phyloP scores from a whole-genome alignment of 2,888 invertebrate genomes.

The Ophion slaviceki region DNA sequence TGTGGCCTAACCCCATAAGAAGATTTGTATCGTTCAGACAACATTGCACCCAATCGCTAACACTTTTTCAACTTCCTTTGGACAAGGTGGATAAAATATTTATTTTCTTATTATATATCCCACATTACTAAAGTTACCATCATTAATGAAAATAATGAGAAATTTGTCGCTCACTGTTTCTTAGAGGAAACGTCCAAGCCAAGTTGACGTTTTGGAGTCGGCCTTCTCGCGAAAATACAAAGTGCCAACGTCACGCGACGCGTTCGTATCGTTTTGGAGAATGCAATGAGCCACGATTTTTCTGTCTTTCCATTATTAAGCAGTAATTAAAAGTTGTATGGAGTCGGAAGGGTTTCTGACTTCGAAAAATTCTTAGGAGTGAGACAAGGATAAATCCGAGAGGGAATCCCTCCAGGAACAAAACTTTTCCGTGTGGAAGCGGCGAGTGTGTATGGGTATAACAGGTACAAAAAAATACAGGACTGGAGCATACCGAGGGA shows the following conservation, averaged over 20 bases:
- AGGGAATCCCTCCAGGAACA: conserved; percentile 6
- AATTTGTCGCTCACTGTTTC: too few species aligned
- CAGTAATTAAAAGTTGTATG: neutral
- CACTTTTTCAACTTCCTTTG: neutral
- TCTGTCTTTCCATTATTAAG: neutral
- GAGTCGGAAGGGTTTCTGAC: conserved; percentile 3
- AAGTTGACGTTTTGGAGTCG: neutral
- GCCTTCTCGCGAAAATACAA: neutral
- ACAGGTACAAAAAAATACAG: conserved; percentile 32
- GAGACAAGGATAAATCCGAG: neutral
- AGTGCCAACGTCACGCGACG: neutral
- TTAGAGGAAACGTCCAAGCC: too few species aligned
- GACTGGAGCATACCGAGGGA: conserved; percentile 43
- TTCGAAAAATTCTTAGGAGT: conserved; percentile 18
- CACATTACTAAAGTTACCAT: too few species aligned
- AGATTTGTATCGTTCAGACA: too few species aligned
- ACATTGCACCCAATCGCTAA: neutral
- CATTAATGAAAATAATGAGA: too few species aligned
- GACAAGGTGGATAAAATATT: neutral
- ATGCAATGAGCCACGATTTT: neutral
- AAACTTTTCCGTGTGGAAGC: conserved; percentile 31
- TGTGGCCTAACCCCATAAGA: too few species aligned
- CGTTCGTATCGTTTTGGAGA: neutral
- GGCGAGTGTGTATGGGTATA: conserved; percentile 8
- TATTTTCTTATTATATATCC: neutral